A percentile compares a stretch with the other conserved stretches of the same genome.
These are phyloP conservation scores for Crematogaster levior DNA, from an alignment of 2,888 invertebrate genomes.

Conservation along the genomic window DNA sequence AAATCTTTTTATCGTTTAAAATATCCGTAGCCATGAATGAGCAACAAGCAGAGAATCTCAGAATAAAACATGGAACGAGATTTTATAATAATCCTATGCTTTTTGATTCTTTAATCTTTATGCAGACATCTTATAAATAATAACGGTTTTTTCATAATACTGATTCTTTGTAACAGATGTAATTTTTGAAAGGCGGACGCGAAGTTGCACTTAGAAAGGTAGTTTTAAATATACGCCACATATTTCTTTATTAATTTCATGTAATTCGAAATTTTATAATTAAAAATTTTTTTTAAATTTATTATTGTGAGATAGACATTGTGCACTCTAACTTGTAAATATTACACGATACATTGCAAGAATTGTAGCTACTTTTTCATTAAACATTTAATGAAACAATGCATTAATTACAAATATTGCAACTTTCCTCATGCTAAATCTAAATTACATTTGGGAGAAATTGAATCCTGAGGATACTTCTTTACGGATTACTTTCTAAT, in stretches of 20 bases:
- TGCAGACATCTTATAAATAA: background rate
- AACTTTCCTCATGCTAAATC: background rate
- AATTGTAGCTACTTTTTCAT: constrained; percentile 1
- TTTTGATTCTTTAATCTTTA: constrained; percentile 11
- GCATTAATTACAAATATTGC: background rate
- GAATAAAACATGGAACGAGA: background rate
- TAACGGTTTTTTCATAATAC: background rate
- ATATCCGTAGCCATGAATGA: background rate
- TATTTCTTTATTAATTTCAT: background rate
- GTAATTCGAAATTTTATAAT: background rate
- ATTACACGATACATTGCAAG: background rate
- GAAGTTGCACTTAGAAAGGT: background rate
- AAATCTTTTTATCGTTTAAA: constrained; percentile 8
- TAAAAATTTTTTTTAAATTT: background rate
- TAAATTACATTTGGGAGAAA: constrained; percentile 37
- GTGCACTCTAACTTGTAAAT: background rate
- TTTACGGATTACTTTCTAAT: constrained; percentile 47
- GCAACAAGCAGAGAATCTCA: background rate
- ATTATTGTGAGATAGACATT: background rate
- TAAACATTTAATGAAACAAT: constrained; percentile 2
- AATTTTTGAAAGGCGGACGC: background rate
- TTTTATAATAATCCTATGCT: background rate
- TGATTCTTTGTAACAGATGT: background rate
- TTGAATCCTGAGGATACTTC: constrained; percentile 21
- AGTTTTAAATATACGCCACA: background rate